Evolutionary conservation across 1,140 invertebrate genomes (phyloP), one percentile per base, ranked within the genome.

Genomic region (Lepidotrigona ventralis): DNA sequence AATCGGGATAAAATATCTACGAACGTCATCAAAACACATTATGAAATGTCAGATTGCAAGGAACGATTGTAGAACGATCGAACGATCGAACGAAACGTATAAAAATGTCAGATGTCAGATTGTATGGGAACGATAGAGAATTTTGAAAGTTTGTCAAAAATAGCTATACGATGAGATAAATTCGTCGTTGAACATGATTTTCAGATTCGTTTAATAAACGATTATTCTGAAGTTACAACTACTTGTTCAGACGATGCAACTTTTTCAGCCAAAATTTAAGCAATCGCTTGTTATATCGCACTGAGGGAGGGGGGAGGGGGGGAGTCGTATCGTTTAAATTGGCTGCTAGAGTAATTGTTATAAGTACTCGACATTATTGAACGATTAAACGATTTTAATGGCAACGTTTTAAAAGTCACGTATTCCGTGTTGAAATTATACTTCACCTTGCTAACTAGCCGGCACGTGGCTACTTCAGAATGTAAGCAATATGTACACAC

Each of bases 391-490:
- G 0, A 76, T 76, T n/a, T 71, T 51, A 51, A 51, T 1, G 17
- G n/a, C 14, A 23, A n/a, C 21, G 21, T 60, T 21, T 15, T 11
- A 8, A 11, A n/a, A 23, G 51, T 29, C 33, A 2, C 9, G 17
- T 64, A 71, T 71, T 64, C 17, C 9, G 17, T 39, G 11, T 63
- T 5, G 19, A 58, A 58, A 46, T 0, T 33, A 46, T n/a, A 60
- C n/a, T 76, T 76, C 74, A 76, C 74, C 58, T 76, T 76, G 58
- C 39, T 64, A n/a, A 17, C 21, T 39, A n/a, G 29, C 21, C 33
- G 29, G 56, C 74, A 63, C 74, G 74, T 76, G 58, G 58, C 74
- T 63, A 46, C 17, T 46, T n/a, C 23, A 9, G 5, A 63, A 51
- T 23, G 33, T 39, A 76, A 76, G n/a, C 26, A 56, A 56, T 56